phyloP scores from a whole-genome alignment of 1,140 invertebrate species.

The Saxidomus purpurata region DNA sequence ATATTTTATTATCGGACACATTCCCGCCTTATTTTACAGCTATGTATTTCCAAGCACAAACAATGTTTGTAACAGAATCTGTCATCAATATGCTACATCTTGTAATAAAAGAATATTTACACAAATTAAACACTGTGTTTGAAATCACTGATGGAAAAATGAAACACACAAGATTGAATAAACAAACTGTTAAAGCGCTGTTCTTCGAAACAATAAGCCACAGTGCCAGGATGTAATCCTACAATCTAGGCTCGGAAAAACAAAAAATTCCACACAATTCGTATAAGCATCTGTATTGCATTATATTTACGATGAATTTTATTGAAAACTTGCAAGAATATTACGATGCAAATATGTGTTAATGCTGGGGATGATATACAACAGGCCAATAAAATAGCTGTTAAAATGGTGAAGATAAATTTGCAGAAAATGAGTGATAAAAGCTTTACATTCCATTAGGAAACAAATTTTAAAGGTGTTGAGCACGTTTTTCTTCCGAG shows the following conservation, averaged over 20 bases:
- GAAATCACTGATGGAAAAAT: too few species aligned
- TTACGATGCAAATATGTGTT: constrained; percentile 23
- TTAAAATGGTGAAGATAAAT: constrained; percentile 32
- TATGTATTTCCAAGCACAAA: too few species aligned
- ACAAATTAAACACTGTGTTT: too few species aligned
- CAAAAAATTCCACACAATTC: constrained; percentile 4
- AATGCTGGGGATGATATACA: constrained; percentile 1
- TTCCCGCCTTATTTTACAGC: too few species aligned
- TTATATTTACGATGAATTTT: constrained; percentile 25
- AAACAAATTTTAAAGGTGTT: constrained; percentile 13
- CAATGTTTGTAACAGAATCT: too few species aligned
- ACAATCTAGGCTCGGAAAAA: neutral
- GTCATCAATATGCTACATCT: too few species aligned
- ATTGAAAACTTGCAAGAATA: constrained; percentile 34
- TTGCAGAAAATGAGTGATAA: constrained; percentile 30
- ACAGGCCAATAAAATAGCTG: neutral
- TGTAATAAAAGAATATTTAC: too few species aligned
- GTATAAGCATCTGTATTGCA: neutral
- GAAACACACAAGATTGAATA: neutral
- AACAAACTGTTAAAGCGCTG: neutral
- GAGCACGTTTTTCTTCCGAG: neutral
- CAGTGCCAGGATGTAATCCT: neutral
- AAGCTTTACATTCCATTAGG: constrained; percentile 11
- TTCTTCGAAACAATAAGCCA: neutral
- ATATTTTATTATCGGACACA: too few species aligned